phyloP scores from a whole-genome alignment of 2,797 vertebrate species.

The Liasis olivaceus region DNA sequence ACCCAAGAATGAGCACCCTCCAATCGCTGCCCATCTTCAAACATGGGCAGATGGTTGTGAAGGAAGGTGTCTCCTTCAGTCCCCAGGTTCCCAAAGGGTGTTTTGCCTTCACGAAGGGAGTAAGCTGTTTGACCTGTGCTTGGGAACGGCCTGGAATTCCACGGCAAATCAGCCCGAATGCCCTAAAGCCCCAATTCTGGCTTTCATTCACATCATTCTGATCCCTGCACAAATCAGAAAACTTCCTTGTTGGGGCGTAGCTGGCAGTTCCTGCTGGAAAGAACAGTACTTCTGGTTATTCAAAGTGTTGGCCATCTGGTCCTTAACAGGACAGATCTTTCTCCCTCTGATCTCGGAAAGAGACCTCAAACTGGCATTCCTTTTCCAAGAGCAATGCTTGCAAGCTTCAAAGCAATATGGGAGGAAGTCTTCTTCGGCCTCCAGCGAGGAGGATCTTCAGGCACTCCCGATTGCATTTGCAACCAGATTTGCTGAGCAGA shows the following conservation, averaged over 20 bases:
- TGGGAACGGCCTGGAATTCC: not conserved
- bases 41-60: not conserved
- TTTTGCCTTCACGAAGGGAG: no score
- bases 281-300: not conserved
- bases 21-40: not conserved
- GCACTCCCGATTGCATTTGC: not conserved
- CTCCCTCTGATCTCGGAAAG: not conserved
- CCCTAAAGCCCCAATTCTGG: no score
- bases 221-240: not conserved
- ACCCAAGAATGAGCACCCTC: not conserved
- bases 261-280: not conserved
- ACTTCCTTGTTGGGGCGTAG: not conserved
- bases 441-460: no score
- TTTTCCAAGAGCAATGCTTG: not conserved
- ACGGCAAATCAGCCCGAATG: not conserved
- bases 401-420: not conserved
- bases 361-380: not conserved
- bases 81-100: no score
- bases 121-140: not conserved
- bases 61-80: not conserved
- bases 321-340: not conserved
- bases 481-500: not conserved
- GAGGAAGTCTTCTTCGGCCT: no score
- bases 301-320: not conserved
- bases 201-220: not conserved